Percentiles rank a stretch among this genome's conserved stretches.
Conservation (phyloP, 2,113 vertebrate genomes). For the Psittacus erithacus region DNA sequence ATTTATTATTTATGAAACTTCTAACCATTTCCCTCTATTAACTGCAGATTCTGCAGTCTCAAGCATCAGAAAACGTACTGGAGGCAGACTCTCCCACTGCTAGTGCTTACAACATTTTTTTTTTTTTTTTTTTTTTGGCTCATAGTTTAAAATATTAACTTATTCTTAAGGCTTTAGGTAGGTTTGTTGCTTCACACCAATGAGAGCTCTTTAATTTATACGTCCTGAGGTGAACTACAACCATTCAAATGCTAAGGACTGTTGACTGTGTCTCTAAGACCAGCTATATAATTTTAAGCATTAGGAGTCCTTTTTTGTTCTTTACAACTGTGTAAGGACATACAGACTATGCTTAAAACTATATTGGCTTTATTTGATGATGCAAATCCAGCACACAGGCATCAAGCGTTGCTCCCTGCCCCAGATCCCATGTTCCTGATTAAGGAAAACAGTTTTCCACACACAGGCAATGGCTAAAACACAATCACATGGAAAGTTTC, state of each 20-base stretch:
- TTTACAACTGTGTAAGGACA: neutral
- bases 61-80: neutral
- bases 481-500: neutral
- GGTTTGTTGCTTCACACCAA: neutral
- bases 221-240: neutral
- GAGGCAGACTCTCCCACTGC: neutral
- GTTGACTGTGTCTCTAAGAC: neutral
- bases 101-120: neutral
- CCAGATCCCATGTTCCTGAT: neutral
- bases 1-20: slow-evolving; percentile 62
- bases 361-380: neutral
- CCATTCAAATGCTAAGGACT: neutral
- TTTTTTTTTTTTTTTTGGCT: neutral
- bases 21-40: slow-evolving; percentile 17
- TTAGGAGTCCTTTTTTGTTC: neutral
- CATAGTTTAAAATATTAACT: neutral
- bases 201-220: slow-evolving; percentile 14
- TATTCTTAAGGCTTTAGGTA: slow-evolving; percentile 2
- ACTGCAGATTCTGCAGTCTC: neutral
- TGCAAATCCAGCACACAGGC: neutral
- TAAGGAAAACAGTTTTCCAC: neutral
- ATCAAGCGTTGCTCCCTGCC: neutral
- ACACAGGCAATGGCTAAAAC: neutral
- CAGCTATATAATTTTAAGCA: neutral
- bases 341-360: neutral